phyloP scores from a whole-genome alignment of 2,888 invertebrate species.

The Orchesellides sinensis region DNA sequence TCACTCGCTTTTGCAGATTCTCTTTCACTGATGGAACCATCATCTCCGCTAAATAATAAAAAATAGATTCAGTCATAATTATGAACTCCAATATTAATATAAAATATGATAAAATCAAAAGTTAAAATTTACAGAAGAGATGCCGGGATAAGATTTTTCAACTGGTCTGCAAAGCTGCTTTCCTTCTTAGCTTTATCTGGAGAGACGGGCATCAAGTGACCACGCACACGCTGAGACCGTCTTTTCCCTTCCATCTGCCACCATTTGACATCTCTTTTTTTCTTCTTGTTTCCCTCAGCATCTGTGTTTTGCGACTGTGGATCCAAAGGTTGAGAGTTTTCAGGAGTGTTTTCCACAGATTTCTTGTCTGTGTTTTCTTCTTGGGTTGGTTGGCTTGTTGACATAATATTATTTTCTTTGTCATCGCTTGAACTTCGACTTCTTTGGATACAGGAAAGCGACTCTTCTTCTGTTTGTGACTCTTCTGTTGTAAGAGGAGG shows the following conservation, averaged over 20 bases:
- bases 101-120: neutral
- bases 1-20: conserved; percentile 39
- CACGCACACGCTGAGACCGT: conserved; percentile 73
- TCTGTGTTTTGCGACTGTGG: conserved; percentile 19
- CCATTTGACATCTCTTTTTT: conserved; percentile 72
- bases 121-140: conserved; percentile 79
- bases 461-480: conserved; percentile 50
- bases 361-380: conserved; percentile 30
- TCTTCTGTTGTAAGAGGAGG: conserved; percentile 20
- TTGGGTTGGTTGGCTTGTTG: neutral
- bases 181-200: conserved; percentile 78
- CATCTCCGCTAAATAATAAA: conserved; percentile 33
- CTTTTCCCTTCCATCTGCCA: conserved; percentile 74
- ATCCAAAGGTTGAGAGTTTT: conserved; percentile 26
- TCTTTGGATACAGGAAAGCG: conserved; percentile 24
- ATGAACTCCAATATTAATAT: neutral
- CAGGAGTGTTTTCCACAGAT: conserved; percentile 17
- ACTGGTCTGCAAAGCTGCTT: conserved; percentile 82
- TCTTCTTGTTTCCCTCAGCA: conserved; percentile 65
- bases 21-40: conserved; percentile 32
- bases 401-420: conserved; percentile 32
- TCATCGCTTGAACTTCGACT: conserved; percentile 66
- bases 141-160: conserved; percentile 83
- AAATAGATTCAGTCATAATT: neutral
- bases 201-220: conserved; percentile 65